Evolutionary conservation across 1,140 invertebrate genomes (phyloP), one percentile per base, ranked within the genome.

Genomic region (Acyrthosiphon pisum): DNA sequence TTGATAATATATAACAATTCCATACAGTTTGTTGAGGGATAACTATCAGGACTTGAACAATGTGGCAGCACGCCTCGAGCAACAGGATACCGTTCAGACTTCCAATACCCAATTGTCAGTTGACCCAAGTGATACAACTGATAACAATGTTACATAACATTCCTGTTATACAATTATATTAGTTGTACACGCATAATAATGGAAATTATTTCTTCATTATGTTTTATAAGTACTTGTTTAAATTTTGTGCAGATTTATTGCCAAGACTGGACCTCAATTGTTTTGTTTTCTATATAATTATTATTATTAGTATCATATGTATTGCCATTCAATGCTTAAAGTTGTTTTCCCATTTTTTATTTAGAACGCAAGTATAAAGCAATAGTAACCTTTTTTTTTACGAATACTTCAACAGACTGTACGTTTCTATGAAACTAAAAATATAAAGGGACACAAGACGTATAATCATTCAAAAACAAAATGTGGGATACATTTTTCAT

Each of bases 241-340:
- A 30, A 81, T 81, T 93, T 83, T 93, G n/a, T 93, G 91, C 91
- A 93, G 81, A 93, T 83, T 53, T 93, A 86, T 93, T 93, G 91
- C 48, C 91, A 86, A 86, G 91, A 93, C 91, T 93, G 91, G 91
- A 93, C 91, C 91, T 86, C 91, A 91, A 91, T 91, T 91, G 81
- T 93, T 92, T 93, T 93, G 91, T 93, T 93, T 93, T 92, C 76
- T 93, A 83, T 86, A 41, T 93, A 41, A 93, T 93, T 86, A 86
- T 93, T 92, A 50, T 84, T 86, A 26, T 93, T 93, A 93, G 8
- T 86, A 86, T 22, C 86, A 93, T 84, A 23, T 93, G 18, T 86
- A 93, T 93, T 93, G 91, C 91, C 81, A 93, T 93, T 8, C 81
- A 86, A 93, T 93, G 91, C 91, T 93, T 84, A 41, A 56, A 41